Evolutionary conservation across 53 echinoderm and acorn worm genomes (phyloP).

Genomic region (Echinometra lucunter): DNA sequence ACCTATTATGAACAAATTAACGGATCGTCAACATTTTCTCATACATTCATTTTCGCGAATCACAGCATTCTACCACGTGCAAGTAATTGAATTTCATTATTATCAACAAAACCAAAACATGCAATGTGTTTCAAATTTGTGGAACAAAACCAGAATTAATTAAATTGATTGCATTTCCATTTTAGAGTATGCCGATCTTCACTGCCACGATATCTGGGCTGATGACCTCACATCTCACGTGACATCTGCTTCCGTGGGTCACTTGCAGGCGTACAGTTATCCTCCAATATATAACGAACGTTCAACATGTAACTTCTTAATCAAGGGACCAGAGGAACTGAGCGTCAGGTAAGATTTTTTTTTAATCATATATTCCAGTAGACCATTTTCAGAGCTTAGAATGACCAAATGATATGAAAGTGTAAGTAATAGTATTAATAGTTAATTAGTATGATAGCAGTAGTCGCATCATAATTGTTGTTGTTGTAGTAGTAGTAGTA

Average conservation of each 20-base stretch:
- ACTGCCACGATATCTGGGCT: constrained; percentile 62
- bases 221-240: constrained; percentile 36
- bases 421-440: not conserved
- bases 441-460: no score
- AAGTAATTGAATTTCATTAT: no score
- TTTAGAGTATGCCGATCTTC: constrained; percentile 77
- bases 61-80: no score
- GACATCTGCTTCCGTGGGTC: constrained; percentile 67
- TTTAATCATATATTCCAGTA: not conserved
- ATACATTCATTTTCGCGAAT: no score
- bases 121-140: no score
- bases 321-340: constrained; percentile 62
- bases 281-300: constrained; percentile 79
- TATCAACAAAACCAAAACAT: no score
- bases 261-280: constrained; percentile 73
- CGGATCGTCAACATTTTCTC: no score
- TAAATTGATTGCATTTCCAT: not conserved
- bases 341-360: constrained; percentile 68
- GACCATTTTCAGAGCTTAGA: not conserved
- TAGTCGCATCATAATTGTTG: no score
- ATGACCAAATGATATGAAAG: no score
- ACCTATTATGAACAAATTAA: no score
- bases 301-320: constrained; percentile 65
- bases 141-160: no score
- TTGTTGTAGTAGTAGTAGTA: constrained; percentile 23